Conservation (phyloP, 2,888 invertebrate genomes). For the Nebria salina region DNA sequence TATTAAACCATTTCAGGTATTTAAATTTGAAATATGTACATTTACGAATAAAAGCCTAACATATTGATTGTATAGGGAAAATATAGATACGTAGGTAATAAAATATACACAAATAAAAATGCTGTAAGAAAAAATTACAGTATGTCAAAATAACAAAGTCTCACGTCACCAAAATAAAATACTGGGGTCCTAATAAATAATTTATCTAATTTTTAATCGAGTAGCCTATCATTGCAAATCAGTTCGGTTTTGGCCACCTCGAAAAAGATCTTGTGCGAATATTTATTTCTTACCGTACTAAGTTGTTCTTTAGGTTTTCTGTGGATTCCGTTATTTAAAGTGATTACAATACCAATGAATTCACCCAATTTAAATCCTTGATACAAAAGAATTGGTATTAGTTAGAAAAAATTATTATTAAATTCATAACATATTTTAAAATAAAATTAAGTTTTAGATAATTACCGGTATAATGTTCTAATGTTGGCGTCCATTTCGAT, state of each 20-base stretch:
- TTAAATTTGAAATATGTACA: background rate
- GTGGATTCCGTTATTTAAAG: constrained; percentile 80
- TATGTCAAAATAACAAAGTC: constrained; percentile 31
- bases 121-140: constrained; percentile 38
- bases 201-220: constrained; percentile 31
- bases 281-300: constrained; percentile 90
- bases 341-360: constrained; percentile 74
- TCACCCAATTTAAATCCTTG: constrained; percentile 80
- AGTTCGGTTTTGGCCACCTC: constrained; percentile 88
- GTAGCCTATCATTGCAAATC: constrained; percentile 56
- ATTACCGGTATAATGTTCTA: constrained; percentile 80
- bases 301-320: constrained; percentile 81
- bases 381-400: constrained; percentile 45
- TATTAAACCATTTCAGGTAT: background rate
- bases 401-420: background rate
- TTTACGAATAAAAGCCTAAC: background rate
- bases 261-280: constrained; percentile 93
- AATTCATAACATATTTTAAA: background rate
- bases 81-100: constrained; percentile 9
- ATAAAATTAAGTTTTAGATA: too few relatives aligned
- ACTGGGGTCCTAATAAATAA: background rate
- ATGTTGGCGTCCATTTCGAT: constrained; percentile 77
- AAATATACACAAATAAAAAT: background rate
- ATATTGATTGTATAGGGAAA: background rate
- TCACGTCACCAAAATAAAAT: background rate